Evolutionary conservation across 2,797 vertebrate genomes (phyloP).

Genomic region (Pampus argenteus): DNA sequence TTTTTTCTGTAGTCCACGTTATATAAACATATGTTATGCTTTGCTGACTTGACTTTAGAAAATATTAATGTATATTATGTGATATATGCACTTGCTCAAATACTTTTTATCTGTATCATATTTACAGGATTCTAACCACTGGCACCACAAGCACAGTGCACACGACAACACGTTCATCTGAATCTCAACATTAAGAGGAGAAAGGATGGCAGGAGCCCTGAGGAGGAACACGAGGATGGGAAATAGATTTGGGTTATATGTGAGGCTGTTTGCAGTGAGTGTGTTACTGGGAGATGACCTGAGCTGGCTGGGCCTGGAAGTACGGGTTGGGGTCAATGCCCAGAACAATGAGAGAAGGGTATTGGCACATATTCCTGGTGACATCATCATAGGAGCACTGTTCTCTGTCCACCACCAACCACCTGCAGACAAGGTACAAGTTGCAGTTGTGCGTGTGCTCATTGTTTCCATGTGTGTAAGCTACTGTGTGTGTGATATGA

Average conservation of each 20-base stretch:
- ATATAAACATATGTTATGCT: background rate
- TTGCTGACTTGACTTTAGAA: background rate
- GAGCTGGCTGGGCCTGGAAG: constrained; percentile 79
- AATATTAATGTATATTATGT: background rate
- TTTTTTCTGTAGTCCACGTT: background rate
- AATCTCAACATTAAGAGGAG: constrained; percentile 49
- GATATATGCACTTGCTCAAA: background rate
- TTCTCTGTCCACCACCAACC: constrained; percentile 99
- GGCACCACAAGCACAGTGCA: constrained; percentile 33
- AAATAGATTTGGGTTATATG: constrained; percentile 10
- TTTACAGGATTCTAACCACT: constrained; percentile 44
- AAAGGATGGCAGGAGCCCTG: constrained; percentile 56
- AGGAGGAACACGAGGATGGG: constrained; percentile 24
- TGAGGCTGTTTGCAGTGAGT: constrained; percentile 81
- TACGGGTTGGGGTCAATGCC: constrained; percentile 78
- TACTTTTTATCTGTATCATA: background rate
- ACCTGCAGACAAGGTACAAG: constrained; percentile 91
- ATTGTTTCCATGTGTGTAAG: background rate
- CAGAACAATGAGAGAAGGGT: constrained; percentile 95
- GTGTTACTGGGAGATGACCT: constrained; percentile 87
- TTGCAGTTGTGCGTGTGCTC: background rate
- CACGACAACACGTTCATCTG: constrained; percentile 22
- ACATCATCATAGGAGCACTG: constrained; percentile 97
- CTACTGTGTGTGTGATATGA: background rate
- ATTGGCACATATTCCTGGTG: constrained; percentile 94